Conservation (phyloP, 1,140 invertebrate genomes). For the Gryllus bimaculatus region DNA sequence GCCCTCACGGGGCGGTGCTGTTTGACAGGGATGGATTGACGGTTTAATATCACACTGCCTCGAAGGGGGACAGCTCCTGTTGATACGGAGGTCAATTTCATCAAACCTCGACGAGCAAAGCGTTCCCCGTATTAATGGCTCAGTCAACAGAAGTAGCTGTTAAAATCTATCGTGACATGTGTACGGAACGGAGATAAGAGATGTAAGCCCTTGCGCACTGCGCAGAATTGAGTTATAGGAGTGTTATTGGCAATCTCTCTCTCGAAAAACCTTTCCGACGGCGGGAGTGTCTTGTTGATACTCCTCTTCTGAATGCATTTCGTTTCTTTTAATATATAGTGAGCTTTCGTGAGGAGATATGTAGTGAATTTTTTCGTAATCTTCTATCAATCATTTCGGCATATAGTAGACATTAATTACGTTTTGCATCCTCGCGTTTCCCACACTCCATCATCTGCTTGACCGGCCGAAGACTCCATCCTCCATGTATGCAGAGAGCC, state of each 20-base stretch:
- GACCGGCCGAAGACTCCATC: too few species aligned
- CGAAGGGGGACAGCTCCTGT: neutral
- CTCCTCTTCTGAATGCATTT: neutral
- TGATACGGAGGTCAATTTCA: constrained; percentile 1
- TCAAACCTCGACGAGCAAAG: neutral
- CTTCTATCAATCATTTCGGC: neutral
- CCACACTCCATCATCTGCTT: too few species aligned
- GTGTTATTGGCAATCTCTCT: constrained; percentile 1
- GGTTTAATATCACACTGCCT: neutral
- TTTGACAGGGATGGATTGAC: neutral
- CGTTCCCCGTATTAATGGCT: neutral
- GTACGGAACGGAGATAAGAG: neutral
- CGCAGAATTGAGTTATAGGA: neutral
- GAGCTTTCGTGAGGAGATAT: neutral
- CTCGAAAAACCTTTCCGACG: neutral
- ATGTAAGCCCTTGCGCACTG: neutral
- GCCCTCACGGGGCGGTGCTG: neutral
- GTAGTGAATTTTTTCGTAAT: neutral
- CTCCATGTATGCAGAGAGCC: too few species aligned
- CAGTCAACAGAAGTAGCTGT: neutral
- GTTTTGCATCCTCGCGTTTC: neutral
- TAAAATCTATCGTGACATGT: neutral
- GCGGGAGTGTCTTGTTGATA: neutral
- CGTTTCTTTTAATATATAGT: neutral
- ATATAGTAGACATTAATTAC: neutral